phyloP scores from a whole-genome alignment of 1,140 invertebrate species.

The Hydropsyche tenuis region DNA sequence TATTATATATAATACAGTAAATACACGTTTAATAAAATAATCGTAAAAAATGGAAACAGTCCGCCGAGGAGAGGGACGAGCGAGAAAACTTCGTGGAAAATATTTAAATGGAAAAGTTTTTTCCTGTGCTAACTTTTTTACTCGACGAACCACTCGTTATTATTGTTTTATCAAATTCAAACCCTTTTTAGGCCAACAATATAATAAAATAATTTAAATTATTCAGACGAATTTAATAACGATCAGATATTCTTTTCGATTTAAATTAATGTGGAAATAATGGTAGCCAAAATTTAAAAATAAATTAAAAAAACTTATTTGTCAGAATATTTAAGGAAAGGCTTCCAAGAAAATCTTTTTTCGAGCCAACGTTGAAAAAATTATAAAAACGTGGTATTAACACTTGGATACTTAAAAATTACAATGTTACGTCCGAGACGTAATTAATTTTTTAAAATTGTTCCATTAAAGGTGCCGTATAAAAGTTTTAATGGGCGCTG shows the following conservation, averaged over 20 bases:
- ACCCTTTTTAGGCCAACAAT: background rate
- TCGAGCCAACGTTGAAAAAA: too few relatives aligned
- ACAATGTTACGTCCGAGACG: background rate
- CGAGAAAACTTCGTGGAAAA: constrained; percentile 36
- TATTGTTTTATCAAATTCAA: constrained; percentile 17
- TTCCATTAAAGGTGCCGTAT: constrained; percentile 3
- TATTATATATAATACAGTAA: background rate
- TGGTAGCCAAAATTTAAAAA: too few relatives aligned
- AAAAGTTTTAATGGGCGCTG: constrained; percentile 6
- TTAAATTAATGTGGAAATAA: too few relatives aligned
- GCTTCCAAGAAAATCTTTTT: too few relatives aligned
- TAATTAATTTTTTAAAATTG: constrained; percentile 3
- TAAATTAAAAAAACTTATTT: too few relatives aligned
- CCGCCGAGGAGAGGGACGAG: background rate
- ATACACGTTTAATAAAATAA: background rate
- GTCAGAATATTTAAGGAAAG: too few relatives aligned
- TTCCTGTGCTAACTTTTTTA: constrained; percentile 4
- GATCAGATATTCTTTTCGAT: background rate
- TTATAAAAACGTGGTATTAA: too few relatives aligned
- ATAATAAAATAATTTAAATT: too few relatives aligned
- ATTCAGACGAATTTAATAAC: background rate
- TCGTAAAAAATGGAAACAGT: background rate
- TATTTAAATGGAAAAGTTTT: constrained; percentile 48
- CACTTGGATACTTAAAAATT: background rate
- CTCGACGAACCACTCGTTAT: constrained; percentile 4